Conservation (phyloP, 2,797 vertebrate genomes). For the Acipenser transmontanus region DNA sequence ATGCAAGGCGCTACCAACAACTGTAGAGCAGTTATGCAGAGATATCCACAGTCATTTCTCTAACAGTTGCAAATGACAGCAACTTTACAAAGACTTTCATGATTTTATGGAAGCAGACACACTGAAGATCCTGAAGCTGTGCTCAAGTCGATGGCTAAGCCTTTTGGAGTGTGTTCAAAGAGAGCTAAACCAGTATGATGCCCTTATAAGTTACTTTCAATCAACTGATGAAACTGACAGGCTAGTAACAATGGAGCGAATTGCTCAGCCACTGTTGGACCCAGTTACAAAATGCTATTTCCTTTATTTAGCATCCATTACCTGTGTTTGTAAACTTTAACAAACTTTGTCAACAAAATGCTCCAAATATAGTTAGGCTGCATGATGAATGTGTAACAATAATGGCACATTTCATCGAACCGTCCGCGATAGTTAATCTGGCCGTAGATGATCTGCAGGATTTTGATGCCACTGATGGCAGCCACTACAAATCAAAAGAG, state of each 20-base stretch:
- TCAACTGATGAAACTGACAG: neutral
- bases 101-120: too few species aligned
- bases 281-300: neutral
- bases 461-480: neutral
- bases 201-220: neutral
- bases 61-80: conserved; percentile 2
- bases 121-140: too few species aligned
- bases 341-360: neutral
- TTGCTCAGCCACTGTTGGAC: neutral
- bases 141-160: neutral
- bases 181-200: neutral
- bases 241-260: neutral
- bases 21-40: neutral
- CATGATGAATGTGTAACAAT: neutral
- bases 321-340: conserved; percentile 3
- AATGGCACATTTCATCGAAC: neutral
- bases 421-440: neutral
- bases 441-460: neutral
- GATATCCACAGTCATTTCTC: neutral
- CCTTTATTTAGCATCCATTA: neutral
- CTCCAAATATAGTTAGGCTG: neutral
- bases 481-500: too few species aligned
- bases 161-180: neutral
- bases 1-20: neutral
- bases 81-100: neutral